Evolutionary conservation across 1,140 invertebrate genomes (phyloP), one percentile per base, ranked within the genome.

Genomic region (Subanguina moxae): DNA sequence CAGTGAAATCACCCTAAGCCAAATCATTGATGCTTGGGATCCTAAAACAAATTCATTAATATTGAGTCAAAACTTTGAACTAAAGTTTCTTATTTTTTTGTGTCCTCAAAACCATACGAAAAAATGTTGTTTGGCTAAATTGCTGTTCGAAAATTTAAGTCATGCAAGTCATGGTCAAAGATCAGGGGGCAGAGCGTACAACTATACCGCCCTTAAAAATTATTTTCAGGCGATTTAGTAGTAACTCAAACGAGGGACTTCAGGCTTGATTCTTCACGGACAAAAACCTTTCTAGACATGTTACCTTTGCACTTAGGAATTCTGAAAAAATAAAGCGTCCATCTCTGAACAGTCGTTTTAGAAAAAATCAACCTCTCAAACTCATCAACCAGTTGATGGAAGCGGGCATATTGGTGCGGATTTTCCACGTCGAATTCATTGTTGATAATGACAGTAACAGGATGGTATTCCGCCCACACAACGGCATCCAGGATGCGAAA

Each of bases 381-480:
- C 15, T 82, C 77, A n/a, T 63, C 19, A 21, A 80, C 73, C 64
- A 82, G 69, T 38, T 48, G 23, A 17, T 78, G 63, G 19, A 80
- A 66, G 17, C 59, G 23, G 3, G 45, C 19, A 7, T 75, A 27
- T 19, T 67, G 32, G 0, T n/a, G 9, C 3, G 23, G 48, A 46
- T 63, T 42, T 15, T 63, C 57, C 9, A 82, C 67, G 65, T 82
- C 78, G 3, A 82, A 42, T 17, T 74, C 76, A 27, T 80, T 74
- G 61, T 82, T 82, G 19, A 82, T 72, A 17, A 82, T 65, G 1
- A 82, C 65, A 11, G 78, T 82, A 0, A 82, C 70, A n/a, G 80
- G 80, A 57, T 82, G 78, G 68, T 82, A 82, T 61, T 82, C 80
- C 13, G 64, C 70, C 80, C 80, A 82, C 0, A 80, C 63, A 17